These are phyloP conservation scores for Grantiella picta DNA, from an alignment of 2,113 vertebrate genomes.

Conservation along the genomic window DNA sequence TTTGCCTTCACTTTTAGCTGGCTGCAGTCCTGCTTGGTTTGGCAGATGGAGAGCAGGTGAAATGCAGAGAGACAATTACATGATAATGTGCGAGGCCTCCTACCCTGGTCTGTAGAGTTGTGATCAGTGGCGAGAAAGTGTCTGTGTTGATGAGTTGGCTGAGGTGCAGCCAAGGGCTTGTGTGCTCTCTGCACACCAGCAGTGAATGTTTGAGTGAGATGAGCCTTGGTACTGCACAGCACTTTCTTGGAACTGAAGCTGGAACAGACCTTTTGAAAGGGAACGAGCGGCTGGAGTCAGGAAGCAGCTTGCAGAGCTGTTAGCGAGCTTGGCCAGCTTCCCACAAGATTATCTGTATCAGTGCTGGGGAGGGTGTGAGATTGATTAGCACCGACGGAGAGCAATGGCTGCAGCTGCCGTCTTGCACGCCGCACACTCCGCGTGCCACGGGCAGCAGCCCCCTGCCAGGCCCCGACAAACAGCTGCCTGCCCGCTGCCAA, in stretches of 20 bases:
- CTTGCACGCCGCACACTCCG: neutral
- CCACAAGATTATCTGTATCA: conserved; percentile 58
- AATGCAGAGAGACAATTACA: conserved; percentile 32
- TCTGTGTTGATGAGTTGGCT: neutral
- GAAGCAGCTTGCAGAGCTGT: conserved; percentile 47
- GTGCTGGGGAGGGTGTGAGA: conserved; percentile 60
- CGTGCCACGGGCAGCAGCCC: conserved; percentile 31
- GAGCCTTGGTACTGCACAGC: neutral
- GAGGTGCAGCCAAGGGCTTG: neutral
- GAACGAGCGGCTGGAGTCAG: neutral
- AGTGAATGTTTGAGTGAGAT: neutral
- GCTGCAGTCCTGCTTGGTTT: neutral
- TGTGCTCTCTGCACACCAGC: neutral
- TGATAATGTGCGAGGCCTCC: neutral
- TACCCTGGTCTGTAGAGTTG: conserved; percentile 5
- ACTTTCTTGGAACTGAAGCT: conserved; percentile 29
- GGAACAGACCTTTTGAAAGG: conserved; percentile 1
- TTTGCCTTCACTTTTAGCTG: neutral
- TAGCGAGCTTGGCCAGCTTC: conserved; percentile 58
- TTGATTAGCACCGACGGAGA: conserved; percentile 67
- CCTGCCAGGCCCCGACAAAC: conserved; percentile 48
- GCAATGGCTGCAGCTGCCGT: conserved; percentile 47
- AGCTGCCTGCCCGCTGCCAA: conserved; percentile 66
- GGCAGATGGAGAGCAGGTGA: conserved; percentile 26
- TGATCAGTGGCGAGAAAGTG: neutral